Evolutionary conservation across 2,797 vertebrate genomes (phyloP), one percentile per base, ranked within the genome.

Genomic region (Lithobates pipiens): DNA sequence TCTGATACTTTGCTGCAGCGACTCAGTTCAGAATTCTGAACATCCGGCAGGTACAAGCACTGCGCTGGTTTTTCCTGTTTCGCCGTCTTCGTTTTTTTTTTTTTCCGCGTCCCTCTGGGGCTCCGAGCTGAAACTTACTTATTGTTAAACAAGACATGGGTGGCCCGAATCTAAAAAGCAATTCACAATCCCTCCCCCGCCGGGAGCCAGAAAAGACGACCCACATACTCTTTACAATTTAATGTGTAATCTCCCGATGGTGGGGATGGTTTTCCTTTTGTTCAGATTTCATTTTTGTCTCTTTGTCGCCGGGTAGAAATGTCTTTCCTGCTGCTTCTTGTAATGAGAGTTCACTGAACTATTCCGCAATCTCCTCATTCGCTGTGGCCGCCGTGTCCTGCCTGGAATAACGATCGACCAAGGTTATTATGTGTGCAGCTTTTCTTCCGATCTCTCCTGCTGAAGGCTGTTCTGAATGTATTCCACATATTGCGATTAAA

Each of bases 281-380:
- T 70, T 80, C 67, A 71, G 46, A 29, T 36, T 39, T 80, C 15
- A 39, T 80, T 73, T 70, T 21, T 34, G n/a, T 63, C 16, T n/a
- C 63, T 27, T 16, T 71, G 18, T 23, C 36, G 21, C 1, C 44
- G 36, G 44, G 67, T 71, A 36, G 36, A 50, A 57, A 50, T 15
- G 44, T 80, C 69, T 25, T 27, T 36, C 69, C 79, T 34, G 79
- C 79, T 71, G 77, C 50, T 50, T 27, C 29, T n/a, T 21, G 50
- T 81, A 81, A 81, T 81, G n/a, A 79, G 65, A 67, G 61, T 21
- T 46, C 65, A 79, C 67, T 79, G 65, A 29, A 29, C 32, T 54
- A 2, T 81, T 42, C 16, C 23, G 10, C 54, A 50, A 73, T 72
- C 69, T 72, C 50, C n/a, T 57, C 50, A 34, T 68, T 27, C 21